A percentile compares a stretch with the other conserved stretches of the same genome.
Evolutionary conservation across 1,140 invertebrate genomes (phyloP).

Genomic region (Sweltsa coloradensis): DNA sequence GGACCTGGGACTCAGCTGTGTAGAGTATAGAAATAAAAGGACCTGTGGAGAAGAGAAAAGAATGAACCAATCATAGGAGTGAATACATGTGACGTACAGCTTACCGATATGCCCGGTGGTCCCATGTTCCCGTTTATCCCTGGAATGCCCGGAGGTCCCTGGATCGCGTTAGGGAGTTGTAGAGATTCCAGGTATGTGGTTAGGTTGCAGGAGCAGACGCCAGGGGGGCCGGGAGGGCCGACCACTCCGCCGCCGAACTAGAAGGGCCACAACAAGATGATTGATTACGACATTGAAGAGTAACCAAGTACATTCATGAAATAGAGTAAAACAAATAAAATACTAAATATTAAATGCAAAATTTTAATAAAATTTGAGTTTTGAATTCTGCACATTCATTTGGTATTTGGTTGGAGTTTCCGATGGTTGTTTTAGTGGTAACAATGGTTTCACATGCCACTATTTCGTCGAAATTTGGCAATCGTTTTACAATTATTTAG

Average conservation of each 20-base stretch:
- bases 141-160: constrained; percentile 48
- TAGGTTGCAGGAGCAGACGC: constrained; percentile 52
- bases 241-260: constrained; percentile 6
- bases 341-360: not conserved
- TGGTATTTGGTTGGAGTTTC: not conserved
- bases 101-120: constrained; percentile 61
- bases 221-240: constrained; percentile 33
- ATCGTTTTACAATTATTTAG: too few relatives aligned
- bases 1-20: too few relatives aligned
- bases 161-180: constrained; percentile 44
- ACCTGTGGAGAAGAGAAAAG: too few relatives aligned
- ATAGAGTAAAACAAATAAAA: too few relatives aligned
- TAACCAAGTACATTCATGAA: not conserved
- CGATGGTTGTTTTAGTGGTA: not conserved
- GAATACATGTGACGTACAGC: too few relatives aligned
- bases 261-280: not conserved
- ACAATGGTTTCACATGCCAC: too few relatives aligned
- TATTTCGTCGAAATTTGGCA: too few relatives aligned
- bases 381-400: not conserved
- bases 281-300: not conserved
- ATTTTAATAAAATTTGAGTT: not conserved
- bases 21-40: too few relatives aligned
- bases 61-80: too few relatives aligned
- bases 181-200: constrained; percentile 45
- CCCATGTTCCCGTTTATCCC: constrained; percentile 51